Base-by-base conservation (phyloP, 2,113 vertebrate genomes). In the Oenanthe melanoleuca region DNA sequence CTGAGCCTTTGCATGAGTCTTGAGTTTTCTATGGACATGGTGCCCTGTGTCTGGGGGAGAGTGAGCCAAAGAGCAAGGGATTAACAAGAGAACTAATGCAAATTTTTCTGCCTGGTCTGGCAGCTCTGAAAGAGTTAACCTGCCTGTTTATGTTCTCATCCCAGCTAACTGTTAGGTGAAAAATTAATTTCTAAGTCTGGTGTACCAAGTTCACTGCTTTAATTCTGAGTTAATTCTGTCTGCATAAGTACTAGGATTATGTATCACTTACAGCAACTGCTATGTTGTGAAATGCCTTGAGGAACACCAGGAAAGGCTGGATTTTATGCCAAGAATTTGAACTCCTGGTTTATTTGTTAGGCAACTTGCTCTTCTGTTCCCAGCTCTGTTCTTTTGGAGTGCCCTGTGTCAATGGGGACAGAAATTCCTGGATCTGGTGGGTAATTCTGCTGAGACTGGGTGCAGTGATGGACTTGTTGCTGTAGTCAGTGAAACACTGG, bases 181-280 rank as follows among this genome's bases (percentile, higher is more conserved):
- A 92, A 95, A 87, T 64, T 91, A 86, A 85, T 95, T 91, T 94
- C 61, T 29, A 47, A 72, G 61, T 55, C 70, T 89, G 49, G 13
- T 79, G 45, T 84, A 72, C 84, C 63, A 56, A 84, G 86, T 78
- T 77, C 49, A 33, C 45, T 72, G 61, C n/a, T 93, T 91, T 72
- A 81, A 75, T 93, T 92, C 75, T 73, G 49, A 73, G 52, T 96
- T 92, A 88, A 72, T 87, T 95, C 84, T 85, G 78, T 50, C 85
- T 79, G 50, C 52, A 2, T 89, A 87, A 95, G 42, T 85, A 28
- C 45, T 87, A 20, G 89, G 84, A 80, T 95, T 85, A 59, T 44
- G 33, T 75, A 57, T 87, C 55, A 4, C 70, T 90, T 94, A 38
- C 14, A 94, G 70, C 55, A 83, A 59, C 69, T 59, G 61, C 49